Evolutionary conservation across 1,140 invertebrate species (phyloP).

Genomic region (Notospermus geniculatus): DNA sequence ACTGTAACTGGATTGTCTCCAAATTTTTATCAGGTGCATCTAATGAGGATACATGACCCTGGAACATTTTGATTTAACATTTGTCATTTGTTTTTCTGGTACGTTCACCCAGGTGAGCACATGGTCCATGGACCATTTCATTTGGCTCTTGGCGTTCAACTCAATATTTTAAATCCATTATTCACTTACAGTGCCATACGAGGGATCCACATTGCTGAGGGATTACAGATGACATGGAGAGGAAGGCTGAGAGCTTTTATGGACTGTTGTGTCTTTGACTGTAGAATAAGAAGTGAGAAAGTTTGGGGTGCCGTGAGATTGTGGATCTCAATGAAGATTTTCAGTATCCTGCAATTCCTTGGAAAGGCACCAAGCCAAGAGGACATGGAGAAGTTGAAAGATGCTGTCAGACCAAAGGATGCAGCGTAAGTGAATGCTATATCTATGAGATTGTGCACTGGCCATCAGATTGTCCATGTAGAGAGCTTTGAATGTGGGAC

Average conservation of each 20-base stretch:
- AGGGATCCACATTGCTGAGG: slow-evolving; percentile 20
- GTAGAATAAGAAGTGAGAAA: slow-evolving; percentile 22
- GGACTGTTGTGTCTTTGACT: slow-evolving; percentile 29
- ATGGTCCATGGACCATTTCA: slow-evolving; percentile 59
- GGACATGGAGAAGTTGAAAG: slow-evolving; percentile 24
- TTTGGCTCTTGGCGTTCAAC: neutral
- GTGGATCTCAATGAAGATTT: slow-evolving; percentile 23
- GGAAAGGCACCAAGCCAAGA: slow-evolving; percentile 27
- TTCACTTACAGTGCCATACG: slow-evolving; percentile 29
- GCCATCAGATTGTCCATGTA: too few relatives aligned
- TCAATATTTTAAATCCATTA: neutral
- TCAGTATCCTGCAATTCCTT: slow-evolving; percentile 29
- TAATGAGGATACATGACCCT: too few relatives aligned
- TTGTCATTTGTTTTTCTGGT: too few relatives aligned
- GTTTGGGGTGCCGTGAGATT: neutral
- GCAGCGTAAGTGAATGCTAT: too few relatives aligned
- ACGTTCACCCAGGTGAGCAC: too few relatives aligned
- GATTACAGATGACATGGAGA: slow-evolving; percentile 12
- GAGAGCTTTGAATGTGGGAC: too few relatives aligned
- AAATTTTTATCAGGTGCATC: too few relatives aligned
- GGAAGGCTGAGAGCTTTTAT: slow-evolving; percentile 20
- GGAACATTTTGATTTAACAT: too few relatives aligned
- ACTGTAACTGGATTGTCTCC: too few relatives aligned
- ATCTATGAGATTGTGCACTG: too few relatives aligned
- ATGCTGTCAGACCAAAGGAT: slow-evolving; percentile 9